These are phyloP conservation scores for Ceyx margarethae DNA, from an alignment of 2,113 vertebrate species.

Conservation along the genomic window DNA sequence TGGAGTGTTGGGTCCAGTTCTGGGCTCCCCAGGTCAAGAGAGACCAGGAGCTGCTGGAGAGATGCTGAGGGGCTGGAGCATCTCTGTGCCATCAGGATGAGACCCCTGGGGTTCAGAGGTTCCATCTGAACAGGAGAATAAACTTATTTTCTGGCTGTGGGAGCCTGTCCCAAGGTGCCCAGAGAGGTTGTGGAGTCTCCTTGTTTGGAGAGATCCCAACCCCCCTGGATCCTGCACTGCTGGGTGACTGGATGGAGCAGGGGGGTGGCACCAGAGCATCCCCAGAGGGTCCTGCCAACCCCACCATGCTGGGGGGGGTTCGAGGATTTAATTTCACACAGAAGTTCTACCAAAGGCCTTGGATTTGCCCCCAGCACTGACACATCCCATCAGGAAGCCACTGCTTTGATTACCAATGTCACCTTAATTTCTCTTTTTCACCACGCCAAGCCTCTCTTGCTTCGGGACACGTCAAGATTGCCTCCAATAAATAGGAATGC, in stretches of 20 bases:
- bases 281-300: neutral
- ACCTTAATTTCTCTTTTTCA: conserved; percentile 24
- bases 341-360: neutral
- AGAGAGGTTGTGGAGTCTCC: neutral
- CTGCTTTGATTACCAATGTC: conserved; percentile 44
- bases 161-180: neutral
- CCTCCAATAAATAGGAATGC: conserved; percentile 45
- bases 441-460: neutral
- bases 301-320: neutral
- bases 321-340: neutral
- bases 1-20: no score
- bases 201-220: neutral
- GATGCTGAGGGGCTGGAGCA: no score
- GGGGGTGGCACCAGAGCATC: neutral
- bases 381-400: neutral
- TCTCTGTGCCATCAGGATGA: no score
- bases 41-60: no score
- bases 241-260: neutral
- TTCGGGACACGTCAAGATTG: conserved; percentile 17
- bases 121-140: neutral
- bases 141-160: neutral
- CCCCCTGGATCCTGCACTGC: no score
- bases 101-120: no score
- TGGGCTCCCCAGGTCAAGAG: no score
- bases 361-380: neutral